These are phyloP conservation scores for Takifugu flavidus DNA, from an alignment of 2,113 vertebrate genomes.

Conservation along the genomic window DNA sequence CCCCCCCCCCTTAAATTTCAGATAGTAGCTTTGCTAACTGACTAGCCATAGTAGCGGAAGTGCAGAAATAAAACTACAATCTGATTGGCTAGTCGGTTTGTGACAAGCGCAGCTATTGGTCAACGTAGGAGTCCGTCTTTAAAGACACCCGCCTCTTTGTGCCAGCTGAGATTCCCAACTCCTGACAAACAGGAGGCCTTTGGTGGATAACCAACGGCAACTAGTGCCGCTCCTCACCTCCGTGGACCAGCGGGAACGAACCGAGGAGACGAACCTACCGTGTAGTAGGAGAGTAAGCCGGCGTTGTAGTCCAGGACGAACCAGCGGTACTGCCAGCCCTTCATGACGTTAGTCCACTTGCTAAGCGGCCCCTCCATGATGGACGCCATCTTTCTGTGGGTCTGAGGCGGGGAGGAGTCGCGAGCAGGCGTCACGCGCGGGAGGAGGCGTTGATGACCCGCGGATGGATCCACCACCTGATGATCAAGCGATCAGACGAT, in stretches of 20 bases:
- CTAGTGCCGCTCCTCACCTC: not conserved
- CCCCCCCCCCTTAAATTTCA: not conserved
- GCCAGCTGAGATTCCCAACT: slow-evolving; percentile 73
- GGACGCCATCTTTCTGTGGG: slow-evolving; percentile 93
- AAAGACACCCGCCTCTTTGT: slow-evolving; percentile 42
- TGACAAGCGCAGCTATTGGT: slow-evolving; percentile 42
- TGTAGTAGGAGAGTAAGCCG: slow-evolving; percentile 94
- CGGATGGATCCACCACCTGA: not conserved
- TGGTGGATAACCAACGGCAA: slow-evolving; percentile 23
- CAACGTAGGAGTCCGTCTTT: slow-evolving; percentile 24
- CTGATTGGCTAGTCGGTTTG: slow-evolving; percentile 53
- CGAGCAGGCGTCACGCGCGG: slow-evolving; percentile 20
- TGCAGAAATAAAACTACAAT: slow-evolving; percentile 9
- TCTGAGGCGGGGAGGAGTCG: slow-evolving; percentile 62
- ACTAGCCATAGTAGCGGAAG: slow-evolving; percentile 42
- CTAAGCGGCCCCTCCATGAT: slow-evolving; percentile 98
- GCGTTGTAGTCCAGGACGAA: slow-evolving; percentile 97
- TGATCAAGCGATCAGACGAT: not conserved
- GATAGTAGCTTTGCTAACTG: slow-evolving; percentile 23
- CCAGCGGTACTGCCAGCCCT: slow-evolving; percentile 98
- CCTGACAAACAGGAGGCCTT: slow-evolving; percentile 69
- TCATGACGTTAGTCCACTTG: slow-evolving; percentile 99
- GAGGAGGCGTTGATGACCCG: not conserved
- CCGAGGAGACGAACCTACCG: slow-evolving; percentile 75
- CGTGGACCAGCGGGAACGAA: not conserved